Base-by-base conservation (phyloP, 2,113 vertebrate species). In the Formicarius rufipectus region DNA sequence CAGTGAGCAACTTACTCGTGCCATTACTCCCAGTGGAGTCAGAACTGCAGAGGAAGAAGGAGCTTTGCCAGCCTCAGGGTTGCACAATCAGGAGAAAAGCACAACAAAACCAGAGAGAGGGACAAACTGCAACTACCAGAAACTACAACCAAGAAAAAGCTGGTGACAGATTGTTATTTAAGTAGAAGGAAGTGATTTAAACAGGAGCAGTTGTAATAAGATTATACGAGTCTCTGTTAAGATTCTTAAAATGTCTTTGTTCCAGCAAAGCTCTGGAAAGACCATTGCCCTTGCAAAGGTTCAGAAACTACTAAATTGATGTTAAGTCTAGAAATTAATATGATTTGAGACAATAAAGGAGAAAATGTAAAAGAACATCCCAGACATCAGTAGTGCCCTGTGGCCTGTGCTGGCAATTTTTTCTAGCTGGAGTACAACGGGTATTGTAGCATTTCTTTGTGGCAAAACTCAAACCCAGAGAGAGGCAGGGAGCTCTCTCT, bases 201-300 rank as follows among this genome's bases (percentile, higher is more conserved):
- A 90, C 92, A 92, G 79, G 73, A 96, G 88, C 92, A 90, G 85
- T 24, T 90, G 95, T 96, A 96, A 90, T 96, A 93, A 95, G 95
- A 95, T 97, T 95, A 97, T 31, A 95, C 10, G 28, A 93, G 62
- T 94, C 93, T 90, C 79, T 81, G 55, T 63, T 90, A 96, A 96
- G 92, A 96, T 84, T 88, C 95, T 96, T 95, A 94, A 95, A 96
- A 92, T 86, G 85, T 92, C 95, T 94, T 94, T 92, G 92, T 94
- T 96, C 85, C 22, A 87, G 75, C 67, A 96, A 86, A 90, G 83
- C 96, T 90, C 83, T 39, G 50, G 47, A 83, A 80, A 83, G 63
- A 93, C 55, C 59, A 35, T 7, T 89, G 92, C 93, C 83, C 95
- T 94, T 89, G 83, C 24, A 89, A 88, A 68, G 90, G 93, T 87